Percentiles rank a stretch among this genome's conserved stretches.
These are phyloP conservation scores for Pyrgus malvae DNA, from an alignment of 2,888 invertebrate genomes.

Conservation along the genomic window DNA sequence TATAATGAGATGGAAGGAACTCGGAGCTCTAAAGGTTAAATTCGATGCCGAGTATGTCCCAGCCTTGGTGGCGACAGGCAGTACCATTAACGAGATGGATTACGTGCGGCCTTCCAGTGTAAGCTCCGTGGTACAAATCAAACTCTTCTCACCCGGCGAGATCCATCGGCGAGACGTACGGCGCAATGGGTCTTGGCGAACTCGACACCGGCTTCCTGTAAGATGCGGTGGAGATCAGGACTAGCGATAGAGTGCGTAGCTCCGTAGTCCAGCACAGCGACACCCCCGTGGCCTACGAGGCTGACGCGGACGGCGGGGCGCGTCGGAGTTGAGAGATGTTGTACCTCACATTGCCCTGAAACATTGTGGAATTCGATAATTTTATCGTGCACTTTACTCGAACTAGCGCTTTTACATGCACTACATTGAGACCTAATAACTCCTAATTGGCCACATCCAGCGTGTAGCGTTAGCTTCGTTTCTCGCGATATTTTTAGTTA, in stretches of 20 bases:
- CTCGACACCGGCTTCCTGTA: not conserved
- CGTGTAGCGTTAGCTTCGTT: no score
- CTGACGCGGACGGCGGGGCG: not conserved
- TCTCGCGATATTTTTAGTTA: no score
- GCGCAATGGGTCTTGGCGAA: not conserved
- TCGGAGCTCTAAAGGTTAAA: not conserved
- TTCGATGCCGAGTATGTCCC: not conserved
- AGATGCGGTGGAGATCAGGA: conserved; percentile 39
- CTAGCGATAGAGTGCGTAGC: conserved; percentile 28
- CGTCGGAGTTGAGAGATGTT: not conserved
- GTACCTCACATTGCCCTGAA: not conserved
- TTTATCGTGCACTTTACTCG: not conserved
- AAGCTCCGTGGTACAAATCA: not conserved
- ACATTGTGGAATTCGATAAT: not conserved
- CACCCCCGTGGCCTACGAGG: not conserved
- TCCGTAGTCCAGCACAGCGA: not conserved
- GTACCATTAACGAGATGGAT: not conserved
- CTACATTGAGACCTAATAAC: not conserved
- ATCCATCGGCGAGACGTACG: conserved; percentile 1
- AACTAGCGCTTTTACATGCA: not conserved
- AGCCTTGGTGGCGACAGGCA: not conserved
- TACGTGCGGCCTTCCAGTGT: not conserved
- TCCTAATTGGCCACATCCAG: no score
- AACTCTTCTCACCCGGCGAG: not conserved
- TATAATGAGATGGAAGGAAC: no score